Base-by-base conservation (phyloP, 1,140 invertebrate species). In the Trissolcus basalis region DNA sequence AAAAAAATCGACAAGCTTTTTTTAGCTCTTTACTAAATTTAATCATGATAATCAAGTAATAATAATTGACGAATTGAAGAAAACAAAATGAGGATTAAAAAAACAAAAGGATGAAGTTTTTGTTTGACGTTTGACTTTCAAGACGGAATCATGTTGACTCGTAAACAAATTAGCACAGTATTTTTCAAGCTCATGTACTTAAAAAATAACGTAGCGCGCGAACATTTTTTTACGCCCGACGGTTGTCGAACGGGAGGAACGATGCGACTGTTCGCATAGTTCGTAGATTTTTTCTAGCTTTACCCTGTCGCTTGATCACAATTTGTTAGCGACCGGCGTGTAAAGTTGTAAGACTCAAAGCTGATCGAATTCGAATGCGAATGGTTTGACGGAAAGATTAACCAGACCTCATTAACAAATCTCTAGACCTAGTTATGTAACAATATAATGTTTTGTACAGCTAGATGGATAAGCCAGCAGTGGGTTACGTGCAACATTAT, bases 401-500 rank as follows among this genome's bases (percentile, higher is more conserved):
- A 84, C 80, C 79, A 82, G 81, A 85, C 83, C 83, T 86, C 83
- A 87, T 82, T 80, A 85, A 87, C 83, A 86, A 86, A 86, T 85
- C 84, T 85, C 77, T 86, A 86, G 85, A 82, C 79, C 80, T 87
- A 85, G 84, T 77, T 79, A 81, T 86, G 85, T 82, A 80, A 79
- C 82, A 83, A 87, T 84, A 87, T 86, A 86, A 86, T 87, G 85
- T 87, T 87, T 87, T 87, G 85, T 86, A 87, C 85, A 87, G 85
- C 82, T 87, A 87, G 85, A 81, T 83, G 75, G 86, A 80, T 87
- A 87, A 87, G 85, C 86, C 85, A 87, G 85, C 86, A 86, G 78
- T 87, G 86, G 86, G 85, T 87, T 87, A 86, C 80, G 86, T 87
- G 86, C 85, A 87, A 87, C 86, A 86, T 86, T 87, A 86, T 86